Evolutionary conservation across 30 jellyfish, hydroid and myxozoan species (phyloP).

Genomic region (Turritopsis dohrnii): DNA sequence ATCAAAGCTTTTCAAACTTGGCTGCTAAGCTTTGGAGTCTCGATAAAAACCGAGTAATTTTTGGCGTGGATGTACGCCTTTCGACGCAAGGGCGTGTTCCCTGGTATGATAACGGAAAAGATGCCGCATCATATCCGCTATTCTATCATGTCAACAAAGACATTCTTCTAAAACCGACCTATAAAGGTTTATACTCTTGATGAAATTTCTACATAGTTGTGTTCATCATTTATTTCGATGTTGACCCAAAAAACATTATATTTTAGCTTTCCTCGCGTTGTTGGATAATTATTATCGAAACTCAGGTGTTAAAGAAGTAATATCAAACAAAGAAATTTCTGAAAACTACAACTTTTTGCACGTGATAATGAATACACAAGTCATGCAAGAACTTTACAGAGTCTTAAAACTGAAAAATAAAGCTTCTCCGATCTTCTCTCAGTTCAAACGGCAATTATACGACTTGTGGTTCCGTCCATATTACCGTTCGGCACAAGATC

Average conservation of each 20-base stretch:
- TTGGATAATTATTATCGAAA: conserved; percentile 72
- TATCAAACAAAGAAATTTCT: conserved; percentile 51
- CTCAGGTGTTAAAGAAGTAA: conserved; percentile 63
- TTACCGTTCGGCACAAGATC: conserved; percentile 56
- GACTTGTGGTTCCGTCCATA: conserved; percentile 76
- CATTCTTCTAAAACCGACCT: conserved; percentile 26
- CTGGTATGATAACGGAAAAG: conserved; percentile 16
- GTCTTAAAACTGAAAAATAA: conserved; percentile 43
- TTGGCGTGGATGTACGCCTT: conserved; percentile 23
- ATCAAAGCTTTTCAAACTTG: not conserved
- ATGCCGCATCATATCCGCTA: conserved; percentile 14
- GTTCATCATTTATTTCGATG: too few relatives aligned
- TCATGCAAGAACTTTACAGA: conserved; percentile 64
- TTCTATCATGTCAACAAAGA: conserved; percentile 6
- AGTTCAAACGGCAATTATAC: conserved; percentile 49
- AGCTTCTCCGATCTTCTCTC: conserved; percentile 31
- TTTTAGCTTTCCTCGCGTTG: conserved; percentile 78
- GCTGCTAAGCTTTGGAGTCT: conserved; percentile 13
- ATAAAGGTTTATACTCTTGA: conserved; percentile 25
- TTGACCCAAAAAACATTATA: too few relatives aligned
- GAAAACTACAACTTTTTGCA: conserved; percentile 64
- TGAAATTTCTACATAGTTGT: too few relatives aligned
- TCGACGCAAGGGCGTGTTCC: conserved; percentile 24
- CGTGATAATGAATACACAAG: conserved; percentile 41
- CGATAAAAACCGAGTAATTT: conserved; percentile 26